A percentile compares a stretch with the other conserved stretches of the same genome.
These are phyloP conservation scores for Oriolus oriolus DNA, from an alignment of 2,113 vertebrate genomes.

Conservation along the genomic window DNA sequence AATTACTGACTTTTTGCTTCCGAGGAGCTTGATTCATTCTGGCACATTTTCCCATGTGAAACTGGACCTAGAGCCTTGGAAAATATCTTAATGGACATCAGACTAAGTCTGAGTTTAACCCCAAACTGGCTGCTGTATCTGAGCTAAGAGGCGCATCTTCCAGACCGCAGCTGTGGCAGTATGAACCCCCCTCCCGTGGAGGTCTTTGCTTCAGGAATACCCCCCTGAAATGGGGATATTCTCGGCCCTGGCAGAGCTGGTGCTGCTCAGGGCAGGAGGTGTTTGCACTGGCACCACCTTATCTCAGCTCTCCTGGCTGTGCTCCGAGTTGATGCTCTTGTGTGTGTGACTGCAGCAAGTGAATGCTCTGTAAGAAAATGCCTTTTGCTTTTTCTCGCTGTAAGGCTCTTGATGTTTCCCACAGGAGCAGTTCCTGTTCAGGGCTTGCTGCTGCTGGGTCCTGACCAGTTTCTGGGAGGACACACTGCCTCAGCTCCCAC, in stretches of 20 bases:
- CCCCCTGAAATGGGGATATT: background rate
- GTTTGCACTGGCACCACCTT: background rate
- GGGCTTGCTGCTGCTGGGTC: background rate
- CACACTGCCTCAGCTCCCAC: background rate
- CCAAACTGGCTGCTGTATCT: slow-evolving; percentile 31
- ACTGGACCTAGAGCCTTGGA: slow-evolving; percentile 71
- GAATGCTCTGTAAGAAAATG: rapidly evolving
- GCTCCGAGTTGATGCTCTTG: rapidly evolving
- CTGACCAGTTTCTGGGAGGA: background rate
- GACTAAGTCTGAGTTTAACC: slow-evolving; percentile 54
- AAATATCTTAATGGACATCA: slow-evolving; percentile 71
- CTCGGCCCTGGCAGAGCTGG: background rate
- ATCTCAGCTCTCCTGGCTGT: background rate
- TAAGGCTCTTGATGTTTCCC: background rate
- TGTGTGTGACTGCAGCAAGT: background rate
- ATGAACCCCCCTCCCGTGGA: rapidly evolving
- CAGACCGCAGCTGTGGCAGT: background rate
- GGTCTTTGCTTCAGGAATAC: background rate
- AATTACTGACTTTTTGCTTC: slow-evolving; percentile 80
- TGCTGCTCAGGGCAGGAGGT: background rate
- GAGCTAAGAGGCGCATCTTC: background rate
- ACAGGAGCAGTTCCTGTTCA: background rate
- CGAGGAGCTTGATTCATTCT: slow-evolving; percentile 73
- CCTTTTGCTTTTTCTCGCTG: background rate
- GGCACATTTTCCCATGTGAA: slow-evolving; percentile 81